A percentile compares a stretch with the other conserved stretches of the same genome.
Evolutionary conservation across 2,113 vertebrate species (phyloP).

Genomic region (Microtus montanus): DNA sequence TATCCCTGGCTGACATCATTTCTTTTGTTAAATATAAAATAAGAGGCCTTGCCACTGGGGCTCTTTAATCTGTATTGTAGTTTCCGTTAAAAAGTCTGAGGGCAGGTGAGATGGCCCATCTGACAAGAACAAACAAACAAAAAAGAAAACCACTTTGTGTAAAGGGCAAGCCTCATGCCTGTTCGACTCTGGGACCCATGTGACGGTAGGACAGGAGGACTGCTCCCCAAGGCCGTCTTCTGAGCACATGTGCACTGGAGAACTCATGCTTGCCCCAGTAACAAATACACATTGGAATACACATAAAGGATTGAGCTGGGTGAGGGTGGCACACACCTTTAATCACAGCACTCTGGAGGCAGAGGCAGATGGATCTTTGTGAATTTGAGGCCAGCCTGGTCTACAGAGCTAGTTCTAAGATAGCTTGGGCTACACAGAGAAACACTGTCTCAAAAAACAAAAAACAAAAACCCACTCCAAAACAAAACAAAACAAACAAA

Average conservation of each 20-base stretch:
- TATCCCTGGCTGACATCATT: no score
- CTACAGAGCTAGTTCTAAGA: no score
- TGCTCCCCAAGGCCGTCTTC: background rate
- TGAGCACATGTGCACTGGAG: no score
- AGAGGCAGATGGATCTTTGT: no score
- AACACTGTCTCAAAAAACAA: no score
- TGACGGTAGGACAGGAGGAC: background rate
- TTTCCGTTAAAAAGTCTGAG: conserved; percentile 27
- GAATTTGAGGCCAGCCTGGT: no score
- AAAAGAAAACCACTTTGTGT: background rate
- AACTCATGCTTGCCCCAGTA: no score
- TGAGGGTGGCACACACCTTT: no score
- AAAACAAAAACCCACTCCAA: no score
- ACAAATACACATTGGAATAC: background rate
- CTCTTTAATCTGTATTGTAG: background rate
- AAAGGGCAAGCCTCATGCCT: background rate
- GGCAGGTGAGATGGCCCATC: background rate
- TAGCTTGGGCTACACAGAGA: no score
- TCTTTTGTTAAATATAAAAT: background rate
- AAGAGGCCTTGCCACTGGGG: background rate
- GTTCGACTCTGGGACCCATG: background rate
- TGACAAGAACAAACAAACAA: background rate
- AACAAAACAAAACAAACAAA: no score
- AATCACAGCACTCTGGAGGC: no score
- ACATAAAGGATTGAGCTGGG: background rate